Conservation (phyloP, 2,888 invertebrate genomes). For the Endotricha flammealis region DNA sequence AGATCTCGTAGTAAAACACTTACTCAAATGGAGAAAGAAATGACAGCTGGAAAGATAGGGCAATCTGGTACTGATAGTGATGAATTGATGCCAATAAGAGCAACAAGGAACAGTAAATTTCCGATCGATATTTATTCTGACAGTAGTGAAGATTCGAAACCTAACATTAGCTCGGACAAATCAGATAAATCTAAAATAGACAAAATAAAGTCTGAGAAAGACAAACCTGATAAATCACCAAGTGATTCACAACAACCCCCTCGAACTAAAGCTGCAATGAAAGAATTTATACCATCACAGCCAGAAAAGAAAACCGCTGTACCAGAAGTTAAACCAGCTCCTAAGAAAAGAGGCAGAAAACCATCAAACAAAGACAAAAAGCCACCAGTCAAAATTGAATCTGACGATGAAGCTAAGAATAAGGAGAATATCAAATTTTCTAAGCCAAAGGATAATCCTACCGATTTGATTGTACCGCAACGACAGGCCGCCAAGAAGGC, state of each 20-base stretch:
- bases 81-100: constrained; percentile 83
- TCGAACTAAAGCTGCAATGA: constrained; percentile 90
- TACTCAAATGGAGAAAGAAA: constrained; percentile 86
- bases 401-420: constrained; percentile 68
- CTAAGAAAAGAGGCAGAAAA: constrained; percentile 65
- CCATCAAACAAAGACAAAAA: constrained; percentile 69
- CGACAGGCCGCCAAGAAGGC: constrained; percentile 94
- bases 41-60: constrained; percentile 72
- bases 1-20: constrained; percentile 79
- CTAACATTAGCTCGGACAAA: constrained; percentile 72
- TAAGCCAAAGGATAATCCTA: constrained; percentile 80
- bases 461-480: constrained; percentile 92
- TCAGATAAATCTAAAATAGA: constrained; percentile 58
- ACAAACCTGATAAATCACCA: constrained; percentile 78
- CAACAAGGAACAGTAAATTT: constrained; percentile 75
- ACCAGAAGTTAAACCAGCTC: constrained; percentile 52
- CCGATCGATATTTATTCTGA: constrained; percentile 91
- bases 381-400: constrained; percentile 39
- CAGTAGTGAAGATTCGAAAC: constrained; percentile 80
- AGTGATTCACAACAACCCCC: constrained; percentile 84
- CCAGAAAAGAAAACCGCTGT: constrained; percentile 47
- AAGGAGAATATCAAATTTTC: constrained; percentile 68
- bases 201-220: constrained; percentile 75
- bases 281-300: constrained; percentile 83
- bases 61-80: constrained; percentile 88